phyloP scores from a whole-genome alignment of 2,113 vertebrate genomes.

The Romanogobio albipinnatus region DNA sequence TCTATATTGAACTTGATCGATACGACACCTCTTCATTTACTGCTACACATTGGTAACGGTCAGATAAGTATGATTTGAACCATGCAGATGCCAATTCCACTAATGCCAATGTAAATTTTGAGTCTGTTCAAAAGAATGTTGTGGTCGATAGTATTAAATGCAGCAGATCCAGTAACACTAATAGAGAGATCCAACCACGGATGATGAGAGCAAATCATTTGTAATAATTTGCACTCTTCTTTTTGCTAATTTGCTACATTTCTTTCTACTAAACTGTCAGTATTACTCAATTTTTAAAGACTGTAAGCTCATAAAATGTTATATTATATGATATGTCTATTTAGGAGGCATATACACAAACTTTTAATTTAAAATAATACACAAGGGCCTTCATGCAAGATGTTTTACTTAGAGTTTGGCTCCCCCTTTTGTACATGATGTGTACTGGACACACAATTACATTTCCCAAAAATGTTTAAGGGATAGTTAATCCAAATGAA shows the following conservation, averaged over 20 bases:
- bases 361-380: not conserved
- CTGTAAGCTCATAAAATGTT: not conserved
- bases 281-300: not conserved
- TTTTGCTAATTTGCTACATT: not conserved
- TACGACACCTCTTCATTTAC: no score
- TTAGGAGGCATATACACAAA: not conserved
- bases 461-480: not conserved
- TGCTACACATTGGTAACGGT: no score
- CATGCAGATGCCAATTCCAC: no score
- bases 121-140: no score
- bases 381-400: not conserved
- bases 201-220: no score
- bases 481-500: no score
- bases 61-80: no score
- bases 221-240: not conserved
- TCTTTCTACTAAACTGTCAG: not conserved
- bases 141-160: no score
- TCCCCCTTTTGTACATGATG: slow-evolving; percentile 23
- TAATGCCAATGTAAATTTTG: no score
- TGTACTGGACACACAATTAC: not conserved
- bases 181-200: no score
- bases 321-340: not conserved
- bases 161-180: no score
- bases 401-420: not conserved
- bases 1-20: no score